Conservation (phyloP, 1,140 invertebrate species). For the Pachypeltis micranthus region DNA sequence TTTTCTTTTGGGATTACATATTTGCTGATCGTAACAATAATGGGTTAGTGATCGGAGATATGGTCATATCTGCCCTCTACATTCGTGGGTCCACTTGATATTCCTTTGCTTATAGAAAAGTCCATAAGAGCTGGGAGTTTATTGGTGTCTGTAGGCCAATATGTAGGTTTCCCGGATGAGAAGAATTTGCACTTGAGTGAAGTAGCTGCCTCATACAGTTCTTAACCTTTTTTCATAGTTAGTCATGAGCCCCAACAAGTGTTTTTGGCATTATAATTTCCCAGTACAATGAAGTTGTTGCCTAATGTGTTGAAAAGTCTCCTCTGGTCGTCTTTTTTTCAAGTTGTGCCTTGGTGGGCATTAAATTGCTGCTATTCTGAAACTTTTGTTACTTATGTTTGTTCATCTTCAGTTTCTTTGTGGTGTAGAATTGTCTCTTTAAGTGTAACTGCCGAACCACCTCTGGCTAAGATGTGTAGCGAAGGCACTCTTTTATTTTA, state of each 20-base stretch:
- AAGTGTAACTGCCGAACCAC: neutral
- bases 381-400: neutral
- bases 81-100: neutral
- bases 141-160: neutral
- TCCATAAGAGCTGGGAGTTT: neutral
- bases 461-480: neutral
- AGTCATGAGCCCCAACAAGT: neutral
- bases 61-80: neutral
- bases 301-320: neutral
- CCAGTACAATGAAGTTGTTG: neutral
- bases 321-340: neutral
- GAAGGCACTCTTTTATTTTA: neutral
- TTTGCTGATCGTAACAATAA: neutral
- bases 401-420: neutral
- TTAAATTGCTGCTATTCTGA: neutral
- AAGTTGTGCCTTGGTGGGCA: neutral
- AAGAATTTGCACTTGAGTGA: neutral
- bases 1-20: neutral
- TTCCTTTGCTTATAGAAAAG: neutral
- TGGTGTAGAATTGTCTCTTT: neutral
- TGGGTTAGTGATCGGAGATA: neutral
- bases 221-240: neutral
- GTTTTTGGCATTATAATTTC: neutral
- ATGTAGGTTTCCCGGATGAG: neutral
- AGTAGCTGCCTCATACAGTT: neutral